Evolutionary conservation across 1,140 invertebrate genomes (phyloP).

Genomic region (Ectropis grisescens): DNA sequence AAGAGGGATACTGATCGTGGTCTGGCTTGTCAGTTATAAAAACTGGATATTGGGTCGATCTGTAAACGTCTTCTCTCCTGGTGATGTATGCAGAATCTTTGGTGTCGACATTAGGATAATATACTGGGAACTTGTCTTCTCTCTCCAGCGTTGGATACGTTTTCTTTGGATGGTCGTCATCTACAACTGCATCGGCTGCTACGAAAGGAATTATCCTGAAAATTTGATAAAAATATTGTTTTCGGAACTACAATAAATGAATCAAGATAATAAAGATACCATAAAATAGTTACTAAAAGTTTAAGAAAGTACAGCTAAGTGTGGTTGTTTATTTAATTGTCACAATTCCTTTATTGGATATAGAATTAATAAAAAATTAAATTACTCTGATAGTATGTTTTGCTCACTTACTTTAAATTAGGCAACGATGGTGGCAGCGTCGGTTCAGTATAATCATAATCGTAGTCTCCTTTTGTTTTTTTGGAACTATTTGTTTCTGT

Average conservation of each 20-base stretch:
- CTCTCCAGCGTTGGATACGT: slow-evolving; percentile 42
- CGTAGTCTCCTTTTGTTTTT: slow-evolving; percentile 69
- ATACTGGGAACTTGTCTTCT: slow-evolving; percentile 58
- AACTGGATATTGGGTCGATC: slow-evolving; percentile 44
- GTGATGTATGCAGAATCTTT: slow-evolving; percentile 27
- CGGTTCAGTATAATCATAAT: slow-evolving; percentile 79
- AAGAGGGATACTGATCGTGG: slow-evolving; percentile 20
- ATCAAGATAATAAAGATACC: slow-evolving; percentile 5
- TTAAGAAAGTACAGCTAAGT: too few species aligned
- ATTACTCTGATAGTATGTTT: too few species aligned
- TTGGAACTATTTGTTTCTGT: slow-evolving; percentile 42
- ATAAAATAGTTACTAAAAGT: not conserved
- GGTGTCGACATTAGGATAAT: slow-evolving; percentile 35
- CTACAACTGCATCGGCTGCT: slow-evolving; percentile 79
- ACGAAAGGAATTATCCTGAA: slow-evolving; percentile 85
- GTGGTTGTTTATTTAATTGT: too few species aligned
- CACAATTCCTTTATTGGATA: too few species aligned
- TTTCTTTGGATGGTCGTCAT: slow-evolving; percentile 46
- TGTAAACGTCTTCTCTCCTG: slow-evolving; percentile 35
- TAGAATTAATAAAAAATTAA: too few species aligned
- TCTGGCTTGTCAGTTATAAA: slow-evolving; percentile 38
- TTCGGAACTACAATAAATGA: slow-evolving; percentile 1
- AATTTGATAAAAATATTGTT: slow-evolving; percentile 14
- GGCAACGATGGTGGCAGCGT: slow-evolving; percentile 81
- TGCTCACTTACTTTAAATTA: slow-evolving; percentile 73